Conservation (phyloP, 2,113 vertebrate genomes). For the Elephas maximus region DNA sequence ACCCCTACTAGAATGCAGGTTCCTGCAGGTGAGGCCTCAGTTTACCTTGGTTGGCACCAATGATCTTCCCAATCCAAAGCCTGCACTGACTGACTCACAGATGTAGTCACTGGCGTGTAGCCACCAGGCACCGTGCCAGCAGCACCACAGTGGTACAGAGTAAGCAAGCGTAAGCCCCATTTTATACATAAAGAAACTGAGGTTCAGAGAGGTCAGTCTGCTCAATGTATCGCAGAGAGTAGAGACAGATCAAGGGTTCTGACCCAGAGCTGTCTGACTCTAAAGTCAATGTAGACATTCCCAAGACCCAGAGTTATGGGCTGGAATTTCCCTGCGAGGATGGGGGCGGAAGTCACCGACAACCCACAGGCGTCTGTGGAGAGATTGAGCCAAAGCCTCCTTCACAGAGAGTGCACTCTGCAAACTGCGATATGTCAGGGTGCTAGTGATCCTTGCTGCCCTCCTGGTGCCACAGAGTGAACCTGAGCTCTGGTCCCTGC, state of each 20-base stretch:
- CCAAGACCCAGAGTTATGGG: neutral
- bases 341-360: neutral
- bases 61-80: neutral
- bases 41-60: neutral
- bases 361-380: neutral
- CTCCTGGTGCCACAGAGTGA: neutral
- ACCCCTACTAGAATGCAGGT: neutral
- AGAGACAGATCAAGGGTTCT: neutral
- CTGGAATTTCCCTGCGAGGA: neutral
- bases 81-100: neutral
- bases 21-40: neutral
- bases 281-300: neutral
- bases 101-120: neutral
- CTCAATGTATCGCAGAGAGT: neutral
- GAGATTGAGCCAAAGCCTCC: neutral
- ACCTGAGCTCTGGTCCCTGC: neutral
- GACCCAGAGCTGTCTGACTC: neutral
- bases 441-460: accelerated
- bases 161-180: neutral
- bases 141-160: neutral
- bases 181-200: neutral
- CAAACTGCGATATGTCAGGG: neutral
- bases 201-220: neutral
- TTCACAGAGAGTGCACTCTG: accelerated
- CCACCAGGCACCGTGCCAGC: accelerated